Evolutionary conservation across 2,113 vertebrate genomes (phyloP), one percentile per base, ranked within the genome.

Genomic region (Myodes glareolus): DNA sequence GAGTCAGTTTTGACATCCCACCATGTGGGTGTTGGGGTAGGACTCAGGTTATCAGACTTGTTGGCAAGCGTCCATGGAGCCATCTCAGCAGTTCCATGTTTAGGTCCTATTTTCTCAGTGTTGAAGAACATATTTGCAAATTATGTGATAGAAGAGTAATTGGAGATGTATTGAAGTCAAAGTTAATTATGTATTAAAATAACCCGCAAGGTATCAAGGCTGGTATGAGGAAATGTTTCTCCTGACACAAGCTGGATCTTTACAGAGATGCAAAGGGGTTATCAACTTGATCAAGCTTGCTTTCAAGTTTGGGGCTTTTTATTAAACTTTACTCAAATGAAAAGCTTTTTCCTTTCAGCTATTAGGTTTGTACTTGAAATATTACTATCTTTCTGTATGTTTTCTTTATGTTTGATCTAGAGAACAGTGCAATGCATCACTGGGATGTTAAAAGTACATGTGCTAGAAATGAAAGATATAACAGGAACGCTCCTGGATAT

Each of bases 351-450:
- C 19, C 91, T 96, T 96, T 96, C 1, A 3, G 89, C 84, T 96
- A 45, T 95, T 97, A 96, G 23, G 50, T 76, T 97, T 97, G 95
- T 96, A 73, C 36, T 98, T 98, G 95, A 98, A 97, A 95, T 95
- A 97, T 97, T 96, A 12, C 87, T 92, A 39, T 95, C 45, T 91
- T 47, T 95, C 31, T 96, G 23, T 90, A 92, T 95, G 92, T 92
- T 96, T 96, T 61, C 58, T 93, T 88, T 90, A 78, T 96, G 52
- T 92, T 95, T 95, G 92, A 93, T 95, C 63, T 88, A 92, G 88
- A 95, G 91, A 98, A 95, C 33, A 92, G 47, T 87, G 70, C 94
- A 42, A 86, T 87, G 72, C 86, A 96, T 96, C 72, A 82, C 92
- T 95, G 77, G 47, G 61, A 96, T 97, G 81, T 87, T 98, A 95